Conservation (phyloP, 1,140 invertebrate genomes). For the Drepana arcuata region DNA sequence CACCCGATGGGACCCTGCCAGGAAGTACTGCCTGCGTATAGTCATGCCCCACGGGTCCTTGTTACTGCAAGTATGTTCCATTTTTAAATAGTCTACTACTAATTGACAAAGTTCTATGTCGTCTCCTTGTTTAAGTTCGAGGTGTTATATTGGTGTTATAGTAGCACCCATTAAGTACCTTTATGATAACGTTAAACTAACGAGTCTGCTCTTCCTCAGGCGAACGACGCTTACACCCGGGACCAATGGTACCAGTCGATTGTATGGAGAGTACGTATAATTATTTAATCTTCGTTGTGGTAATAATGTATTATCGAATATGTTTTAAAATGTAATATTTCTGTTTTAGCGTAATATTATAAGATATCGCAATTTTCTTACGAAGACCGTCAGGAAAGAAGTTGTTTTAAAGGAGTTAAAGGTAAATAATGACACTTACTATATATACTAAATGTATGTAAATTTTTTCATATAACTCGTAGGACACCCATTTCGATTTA, state of each 20-base stretch:
- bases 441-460: too few species aligned
- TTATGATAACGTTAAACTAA: too few species aligned
- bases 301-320: not conserved
- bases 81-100: too few species aligned
- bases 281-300: slow-evolving; percentile 5
- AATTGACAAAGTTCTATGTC: too few species aligned
- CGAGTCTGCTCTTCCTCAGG: too few species aligned
- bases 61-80: slow-evolving; percentile 76
- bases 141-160: too few species aligned
- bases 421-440: slow-evolving; percentile 27
- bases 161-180: too few species aligned
- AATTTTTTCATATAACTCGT: too few species aligned
- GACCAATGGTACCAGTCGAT: slow-evolving; percentile 91
- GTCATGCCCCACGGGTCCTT: slow-evolving; percentile 85
- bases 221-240: slow-evolving; percentile 84
- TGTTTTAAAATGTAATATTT: not conserved
- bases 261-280: slow-evolving; percentile 82
- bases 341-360: slow-evolving; percentile 82
- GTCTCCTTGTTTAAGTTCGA: too few species aligned
- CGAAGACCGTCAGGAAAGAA: slow-evolving; percentile 78
- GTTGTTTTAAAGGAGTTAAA: slow-evolving; percentile 88
- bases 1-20: slow-evolving; percentile 84
- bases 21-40: slow-evolving; percentile 86
- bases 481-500: too few species aligned
- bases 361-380: slow-evolving; percentile 82